Percentiles rank a stretch among this genome's conserved stretches.
phyloP scores from a whole-genome alignment of 2,113 vertebrate species.

The Megaptera novaeangliae region DNA sequence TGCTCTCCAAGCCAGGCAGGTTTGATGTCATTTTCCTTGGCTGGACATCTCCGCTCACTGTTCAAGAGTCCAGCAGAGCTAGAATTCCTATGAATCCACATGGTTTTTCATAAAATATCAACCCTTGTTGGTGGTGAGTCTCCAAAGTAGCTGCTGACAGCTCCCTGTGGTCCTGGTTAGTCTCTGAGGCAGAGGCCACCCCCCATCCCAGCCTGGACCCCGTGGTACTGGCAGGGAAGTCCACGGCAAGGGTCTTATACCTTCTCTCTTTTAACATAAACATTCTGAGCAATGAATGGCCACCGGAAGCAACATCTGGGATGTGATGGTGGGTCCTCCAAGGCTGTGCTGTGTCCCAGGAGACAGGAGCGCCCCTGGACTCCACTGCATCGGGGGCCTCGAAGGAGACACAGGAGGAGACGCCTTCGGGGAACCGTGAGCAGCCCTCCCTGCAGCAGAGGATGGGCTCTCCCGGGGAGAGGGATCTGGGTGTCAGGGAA shows the following conservation, averaged over 20 bases:
- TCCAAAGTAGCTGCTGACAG: background rate
- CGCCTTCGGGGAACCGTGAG: background rate
- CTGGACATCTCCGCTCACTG: background rate
- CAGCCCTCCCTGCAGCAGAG: background rate
- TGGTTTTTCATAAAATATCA: background rate
- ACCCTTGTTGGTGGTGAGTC: too few species aligned
- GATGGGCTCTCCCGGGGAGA: background rate
- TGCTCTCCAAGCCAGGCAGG: slow-evolving; percentile 77
- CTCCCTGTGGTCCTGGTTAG: background rate
- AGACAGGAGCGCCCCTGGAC: background rate
- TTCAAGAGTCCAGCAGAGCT: background rate
- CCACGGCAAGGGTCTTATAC: background rate
- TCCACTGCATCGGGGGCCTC: background rate
- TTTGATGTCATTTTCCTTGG: background rate
- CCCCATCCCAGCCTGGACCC: background rate
- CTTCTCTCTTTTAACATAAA: background rate
- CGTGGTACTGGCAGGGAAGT: background rate
- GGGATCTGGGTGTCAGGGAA: background rate
- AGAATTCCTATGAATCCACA: background rate
- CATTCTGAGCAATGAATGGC: background rate
- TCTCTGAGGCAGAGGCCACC: background rate
- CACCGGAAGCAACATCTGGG: background rate
- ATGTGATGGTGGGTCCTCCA: fast-evolving
- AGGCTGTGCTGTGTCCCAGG: background rate
- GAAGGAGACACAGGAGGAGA: background rate